These are phyloP conservation scores for Hydrophis major DNA, from an alignment of 2,797 vertebrate genomes.

Conservation along the genomic window DNA sequence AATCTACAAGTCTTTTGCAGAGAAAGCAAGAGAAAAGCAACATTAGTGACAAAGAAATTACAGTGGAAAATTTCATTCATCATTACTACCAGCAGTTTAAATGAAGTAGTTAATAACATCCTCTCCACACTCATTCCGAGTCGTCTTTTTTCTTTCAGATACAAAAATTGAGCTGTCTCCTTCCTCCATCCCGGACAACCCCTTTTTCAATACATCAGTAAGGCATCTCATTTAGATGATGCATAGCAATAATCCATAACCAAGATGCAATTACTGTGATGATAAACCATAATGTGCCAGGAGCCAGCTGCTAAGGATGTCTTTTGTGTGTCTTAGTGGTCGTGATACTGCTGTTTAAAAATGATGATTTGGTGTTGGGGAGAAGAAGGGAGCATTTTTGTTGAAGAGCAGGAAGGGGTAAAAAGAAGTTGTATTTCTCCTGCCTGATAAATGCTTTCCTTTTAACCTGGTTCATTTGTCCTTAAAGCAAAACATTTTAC, in stretches of 20 bases:
- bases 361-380: not conserved
- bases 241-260: constrained; percentile 45
- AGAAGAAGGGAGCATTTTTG: not conserved
- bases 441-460: constrained; percentile 3
- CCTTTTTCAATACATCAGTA: constrained; percentile 48
- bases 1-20: constrained; percentile 5
- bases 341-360: constrained; percentile 60
- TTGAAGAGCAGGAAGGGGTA: not conserved
- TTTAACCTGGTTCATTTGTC: constrained; percentile 23
- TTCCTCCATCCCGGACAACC: constrained; percentile 29
- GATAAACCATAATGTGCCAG: constrained; percentile 54
- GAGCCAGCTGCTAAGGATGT: constrained; percentile 60
- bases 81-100: not conserved
- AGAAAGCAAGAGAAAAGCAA: not conserved
- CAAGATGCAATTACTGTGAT: constrained; percentile 29
- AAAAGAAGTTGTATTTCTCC: not conserved
- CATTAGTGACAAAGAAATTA: constrained; percentile 12
- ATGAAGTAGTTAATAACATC: not conserved
- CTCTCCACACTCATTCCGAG: constrained; percentile 41
- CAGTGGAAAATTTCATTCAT: constrained; percentile 7
- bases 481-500: constrained; percentile 28
- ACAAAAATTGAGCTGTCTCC: constrained; percentile 37
- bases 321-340: constrained; percentile 55
- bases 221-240: constrained; percentile 50
- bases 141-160: not conserved